Percentiles rank a stretch among this genome's conserved stretches.
Conservation (phyloP, 2,888 invertebrate species). For the Idaea biselata region DNA sequence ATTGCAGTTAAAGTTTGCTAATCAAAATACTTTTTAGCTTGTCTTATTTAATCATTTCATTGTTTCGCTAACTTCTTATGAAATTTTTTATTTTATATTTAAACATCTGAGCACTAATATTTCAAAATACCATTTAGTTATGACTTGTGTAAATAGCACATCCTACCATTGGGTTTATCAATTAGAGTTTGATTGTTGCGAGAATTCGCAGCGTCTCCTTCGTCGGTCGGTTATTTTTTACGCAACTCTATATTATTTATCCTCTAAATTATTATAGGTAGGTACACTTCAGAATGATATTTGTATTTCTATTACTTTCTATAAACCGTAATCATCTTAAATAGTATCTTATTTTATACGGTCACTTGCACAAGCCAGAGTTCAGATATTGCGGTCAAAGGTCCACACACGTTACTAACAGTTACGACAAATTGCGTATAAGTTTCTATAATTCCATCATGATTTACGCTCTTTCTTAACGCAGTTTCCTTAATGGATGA, state of each 20-base stretch:
- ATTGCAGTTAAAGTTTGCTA: too few relatives aligned
- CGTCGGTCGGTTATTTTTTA: neutral
- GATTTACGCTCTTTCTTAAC: constrained; percentile 17
- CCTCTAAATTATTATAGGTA: neutral
- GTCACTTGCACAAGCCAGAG: constrained; percentile 7
- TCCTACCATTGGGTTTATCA: constrained; percentile 6
- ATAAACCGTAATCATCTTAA: neutral
- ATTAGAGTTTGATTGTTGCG: constrained; percentile 11
- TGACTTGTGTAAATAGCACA: constrained; percentile 8
- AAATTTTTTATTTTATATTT: neutral
- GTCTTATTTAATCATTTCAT: neutral
- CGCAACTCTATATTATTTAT: neutral
- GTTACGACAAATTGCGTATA: constrained; percentile 10
- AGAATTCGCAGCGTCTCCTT: neutral
- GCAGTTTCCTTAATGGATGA: constrained; percentile 20
- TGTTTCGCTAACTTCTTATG: neutral
- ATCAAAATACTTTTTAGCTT: neutral
- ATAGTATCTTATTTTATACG: constrained; percentile 1
- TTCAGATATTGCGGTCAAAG: constrained; percentile 18
- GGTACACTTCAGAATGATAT: neutral
- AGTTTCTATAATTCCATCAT: constrained; percentile 14
- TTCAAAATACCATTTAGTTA: neutral
- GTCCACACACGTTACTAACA: constrained; percentile 10
- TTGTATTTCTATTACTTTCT: neutral
- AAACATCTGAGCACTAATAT: neutral